Conservation (phyloP, 2,888 invertebrate genomes). For the Pocota personata region DNA sequence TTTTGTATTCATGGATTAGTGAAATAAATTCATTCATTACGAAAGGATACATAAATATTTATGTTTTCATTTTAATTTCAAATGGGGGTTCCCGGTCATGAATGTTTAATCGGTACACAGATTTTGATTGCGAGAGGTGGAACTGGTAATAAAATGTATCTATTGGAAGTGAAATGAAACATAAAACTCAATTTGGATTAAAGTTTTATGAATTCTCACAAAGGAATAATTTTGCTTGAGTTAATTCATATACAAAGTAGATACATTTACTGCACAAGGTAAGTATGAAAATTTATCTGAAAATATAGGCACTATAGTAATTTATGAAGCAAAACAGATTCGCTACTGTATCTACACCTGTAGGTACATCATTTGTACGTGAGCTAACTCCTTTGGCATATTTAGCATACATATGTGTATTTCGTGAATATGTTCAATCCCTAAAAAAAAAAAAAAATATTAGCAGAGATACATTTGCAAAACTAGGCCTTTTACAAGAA, state of each 20-base stretch:
- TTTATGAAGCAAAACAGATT: too few relatives aligned
- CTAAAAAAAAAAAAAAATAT: too few relatives aligned
- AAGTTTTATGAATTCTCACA: constrained; percentile 13
- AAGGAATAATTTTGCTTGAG: constrained; percentile 14
- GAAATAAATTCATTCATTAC: constrained; percentile 42
- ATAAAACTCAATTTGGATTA: neutral
- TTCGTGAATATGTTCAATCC: too few relatives aligned
- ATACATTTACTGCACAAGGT: too few relatives aligned
- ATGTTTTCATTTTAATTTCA: constrained; percentile 41
- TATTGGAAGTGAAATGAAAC: neutral
- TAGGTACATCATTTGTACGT: too few relatives aligned
- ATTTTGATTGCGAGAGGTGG: constrained; percentile 28
- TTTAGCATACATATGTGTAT: too few relatives aligned
- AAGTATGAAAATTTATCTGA: neutral
- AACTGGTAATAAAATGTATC: constrained; percentile 13
- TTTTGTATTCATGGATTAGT: constrained; percentile 43
- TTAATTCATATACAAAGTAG: neutral
- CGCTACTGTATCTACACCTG: too few relatives aligned
- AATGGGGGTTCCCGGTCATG: constrained; percentile 10
- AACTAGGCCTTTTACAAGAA: too few relatives aligned
- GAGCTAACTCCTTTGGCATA: too few relatives aligned
- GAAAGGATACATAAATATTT: constrained; percentile 61
- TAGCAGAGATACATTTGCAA: too few relatives aligned
- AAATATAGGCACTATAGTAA: too few relatives aligned
- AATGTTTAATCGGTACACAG: constrained; percentile 28